A percentile compares a stretch with the other conserved stretches of the same genome.
Evolutionary conservation across 37 sponge, comb jelly and placozoan genomes (phyloP).

Genomic region (Petrosia ficiformis): DNA sequence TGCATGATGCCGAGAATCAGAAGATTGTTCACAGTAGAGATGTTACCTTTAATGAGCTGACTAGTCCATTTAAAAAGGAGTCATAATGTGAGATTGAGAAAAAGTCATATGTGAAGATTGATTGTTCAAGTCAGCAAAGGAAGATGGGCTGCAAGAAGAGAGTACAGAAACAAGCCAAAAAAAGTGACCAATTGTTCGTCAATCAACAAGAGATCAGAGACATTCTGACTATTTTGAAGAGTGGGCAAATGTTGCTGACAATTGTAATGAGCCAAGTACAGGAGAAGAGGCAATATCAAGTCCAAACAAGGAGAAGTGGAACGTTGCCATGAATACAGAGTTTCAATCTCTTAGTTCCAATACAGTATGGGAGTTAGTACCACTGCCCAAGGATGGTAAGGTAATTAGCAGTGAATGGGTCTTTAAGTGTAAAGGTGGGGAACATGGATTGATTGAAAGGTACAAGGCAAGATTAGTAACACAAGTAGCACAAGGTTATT

Average conservation of each 20-base stretch:
- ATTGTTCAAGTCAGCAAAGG: neutral
- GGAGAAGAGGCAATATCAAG: constrained; percentile 19
- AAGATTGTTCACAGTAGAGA: constrained; percentile 44
- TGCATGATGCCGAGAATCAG: constrained; percentile 29
- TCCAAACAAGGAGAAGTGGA: constrained; percentile 32
- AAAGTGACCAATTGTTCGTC: constrained; percentile 4
- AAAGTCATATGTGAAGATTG: neutral
- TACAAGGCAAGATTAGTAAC: constrained; percentile 28
- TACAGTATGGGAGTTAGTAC: constrained; percentile 42
- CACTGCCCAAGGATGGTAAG: constrained; percentile 20
- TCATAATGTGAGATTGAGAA: neutral
- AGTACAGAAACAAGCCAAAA: neutral
- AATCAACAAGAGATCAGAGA: constrained; percentile 22
- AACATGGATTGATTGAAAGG: constrained; percentile 19
- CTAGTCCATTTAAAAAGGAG: constrained; percentile 2
- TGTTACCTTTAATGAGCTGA: constrained; percentile 32
- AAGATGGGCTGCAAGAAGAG: neutral
- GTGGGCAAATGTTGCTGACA: neutral
- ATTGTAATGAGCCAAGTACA: constrained; percentile 9
- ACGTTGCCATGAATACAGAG: constrained; percentile 42
- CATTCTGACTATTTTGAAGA: constrained; percentile 25
- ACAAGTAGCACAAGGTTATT: constrained; percentile 43
- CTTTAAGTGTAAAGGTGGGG: constrained; percentile 31
- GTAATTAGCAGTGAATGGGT: constrained; percentile 48
- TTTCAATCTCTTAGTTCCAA: constrained; percentile 42